A percentile compares a stretch with the other conserved stretches of the same genome.
Evolutionary conservation across 2,888 invertebrate genomes (phyloP).

Genomic region (Drosophila kambysellisi): DNA sequence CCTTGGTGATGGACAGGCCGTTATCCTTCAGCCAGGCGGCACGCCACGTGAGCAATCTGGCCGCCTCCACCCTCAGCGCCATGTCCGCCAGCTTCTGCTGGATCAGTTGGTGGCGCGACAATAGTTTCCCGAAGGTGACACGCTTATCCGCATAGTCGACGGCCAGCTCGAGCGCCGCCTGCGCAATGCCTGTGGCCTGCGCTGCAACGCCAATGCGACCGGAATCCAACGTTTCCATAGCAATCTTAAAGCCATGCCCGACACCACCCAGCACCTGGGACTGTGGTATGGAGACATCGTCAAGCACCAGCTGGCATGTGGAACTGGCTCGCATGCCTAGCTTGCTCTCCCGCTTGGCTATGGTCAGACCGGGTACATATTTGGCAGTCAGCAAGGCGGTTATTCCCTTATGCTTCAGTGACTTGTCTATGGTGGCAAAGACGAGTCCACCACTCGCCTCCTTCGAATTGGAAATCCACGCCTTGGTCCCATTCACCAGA

Average conservation of each 20-base stretch:
- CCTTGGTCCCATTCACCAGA: slow-evolving; percentile 93
- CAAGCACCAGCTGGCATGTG: slow-evolving; percentile 95
- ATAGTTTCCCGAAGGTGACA: slow-evolving; percentile 93
- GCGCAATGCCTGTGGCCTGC: slow-evolving; percentile 96
- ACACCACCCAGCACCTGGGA: slow-evolving; percentile 92
- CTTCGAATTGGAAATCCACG: slow-evolving; percentile 96
- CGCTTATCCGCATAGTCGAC: slow-evolving; percentile 95
- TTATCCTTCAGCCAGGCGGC: slow-evolving; percentile 95
- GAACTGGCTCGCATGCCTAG: slow-evolving; percentile 92
- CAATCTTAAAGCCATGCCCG: slow-evolving; percentile 97
- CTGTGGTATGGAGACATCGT: slow-evolving; percentile 92
- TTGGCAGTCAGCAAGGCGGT: slow-evolving; percentile 95
- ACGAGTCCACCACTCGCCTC: slow-evolving; percentile 93
- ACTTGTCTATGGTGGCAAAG: slow-evolving; percentile 95
- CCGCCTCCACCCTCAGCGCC: slow-evolving; percentile 92
- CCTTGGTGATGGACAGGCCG: slow-evolving; percentile 92
- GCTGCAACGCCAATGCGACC: slow-evolving; percentile 97
- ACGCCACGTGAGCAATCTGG: slow-evolving; percentile 94
- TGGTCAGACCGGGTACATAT: slow-evolving; percentile 90
- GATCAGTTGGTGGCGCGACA: slow-evolving; percentile 94
- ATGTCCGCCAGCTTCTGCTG: slow-evolving; percentile 97
- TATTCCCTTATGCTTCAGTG: slow-evolving; percentile 90
- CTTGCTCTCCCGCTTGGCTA: slow-evolving; percentile 97
- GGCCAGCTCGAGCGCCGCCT: slow-evolving; percentile 96
- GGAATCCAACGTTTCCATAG: slow-evolving; percentile 95